Percentiles rank a stretch among this genome's conserved stretches.
These are phyloP conservation scores for Xenopus tropicalis DNA, from an alignment of 2,113 vertebrate genomes.

Conservation along the genomic window UCB_Xtro_10.0 CM004446.2:65861501-65862000, in stretches of 20 bases:
- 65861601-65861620: conserved; percentile 20
- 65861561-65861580: conserved; percentile 10
- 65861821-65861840: neutral
- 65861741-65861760: conserved; percentile 20
- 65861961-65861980: neutral
- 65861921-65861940: neutral
- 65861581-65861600: neutral
- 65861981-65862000: neutral
- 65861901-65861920: neutral
- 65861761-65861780: conserved; percentile 26
- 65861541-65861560: conserved; percentile 1
- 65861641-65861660: conserved; percentile 42
- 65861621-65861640: conserved; percentile 21
- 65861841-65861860: neutral
- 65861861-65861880: conserved; percentile 10
- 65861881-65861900: neutral
- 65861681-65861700: conserved; percentile 43
- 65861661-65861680: conserved; percentile 35
- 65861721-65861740: conserved; percentile 21
- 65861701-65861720: conserved; percentile 25
- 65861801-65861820: conserved; percentile 25
- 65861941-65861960: neutral
- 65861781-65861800: conserved; percentile 3
- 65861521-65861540: neutral
- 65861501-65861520: neutral